Percentiles rank a stretch among this genome's conserved stretches.
Evolutionary conservation across 92 coral and sea anemone species (phyloP).

Genomic region (Umimayanthus kanabou): DNA sequence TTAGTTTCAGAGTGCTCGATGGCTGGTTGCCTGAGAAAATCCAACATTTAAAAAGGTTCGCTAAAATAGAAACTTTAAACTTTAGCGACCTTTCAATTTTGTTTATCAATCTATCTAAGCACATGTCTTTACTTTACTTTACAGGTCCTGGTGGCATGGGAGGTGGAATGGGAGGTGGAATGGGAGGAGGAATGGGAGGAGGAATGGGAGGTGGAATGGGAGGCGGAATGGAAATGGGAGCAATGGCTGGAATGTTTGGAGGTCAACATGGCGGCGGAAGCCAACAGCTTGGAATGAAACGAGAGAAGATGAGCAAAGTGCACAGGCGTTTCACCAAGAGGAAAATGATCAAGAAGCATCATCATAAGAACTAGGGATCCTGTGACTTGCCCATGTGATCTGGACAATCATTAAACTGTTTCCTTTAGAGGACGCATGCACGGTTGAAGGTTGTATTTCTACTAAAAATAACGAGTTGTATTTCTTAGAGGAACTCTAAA

Average conservation of each 20-base stretch:
- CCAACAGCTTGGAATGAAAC: slow-evolving; percentile 43
- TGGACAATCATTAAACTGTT: not conserved
- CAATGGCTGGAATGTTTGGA: slow-evolving; percentile 28
- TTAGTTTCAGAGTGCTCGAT: no score
- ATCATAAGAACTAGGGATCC: slow-evolving; percentile 47
- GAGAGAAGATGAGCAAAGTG: slow-evolving; percentile 66
- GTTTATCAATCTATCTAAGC: no score
- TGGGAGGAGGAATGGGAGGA: no score
- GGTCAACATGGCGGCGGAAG: slow-evolving; percentile 14
- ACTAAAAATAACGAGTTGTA: not conserved
- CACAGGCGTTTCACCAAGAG: slow-evolving; percentile 59
- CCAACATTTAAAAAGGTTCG: no score
- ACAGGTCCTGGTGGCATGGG: slow-evolving; percentile 7
- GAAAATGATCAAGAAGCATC: slow-evolving; percentile 61
- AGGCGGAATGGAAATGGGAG: not conserved
- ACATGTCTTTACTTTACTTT: not conserved
- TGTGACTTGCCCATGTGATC: not conserved
- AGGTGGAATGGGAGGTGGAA: slow-evolving; percentile 26
- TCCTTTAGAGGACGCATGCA: slow-evolving; percentile 21
- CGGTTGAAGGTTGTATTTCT: not conserved
- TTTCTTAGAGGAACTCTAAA: not conserved
- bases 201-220: slow-evolving; percentile 43
- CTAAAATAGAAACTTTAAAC: no score
- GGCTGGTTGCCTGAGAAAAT: no score
- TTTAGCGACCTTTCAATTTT: no score